Base-by-base conservation (phyloP, 2,113 vertebrate species). In the Drymodes brunneopygia region DNA sequence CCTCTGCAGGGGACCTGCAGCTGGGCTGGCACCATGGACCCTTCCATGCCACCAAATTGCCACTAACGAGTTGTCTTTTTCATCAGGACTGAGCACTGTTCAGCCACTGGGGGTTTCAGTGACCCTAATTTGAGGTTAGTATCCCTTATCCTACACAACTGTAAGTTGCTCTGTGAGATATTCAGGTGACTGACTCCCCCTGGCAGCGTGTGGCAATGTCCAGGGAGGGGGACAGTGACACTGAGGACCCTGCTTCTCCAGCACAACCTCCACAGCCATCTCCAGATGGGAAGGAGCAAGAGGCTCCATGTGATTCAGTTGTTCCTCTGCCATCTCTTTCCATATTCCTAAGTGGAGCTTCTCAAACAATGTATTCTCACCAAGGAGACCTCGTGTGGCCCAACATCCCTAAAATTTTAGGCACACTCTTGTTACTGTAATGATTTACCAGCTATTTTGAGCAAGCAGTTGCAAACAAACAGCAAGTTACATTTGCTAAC, bases 321-420 rank as follows among this genome's bases (percentile, higher is more conserved):
- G 36, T 36, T 93, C 70, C 66, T 69, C 25, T 69, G 45, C 45
- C 54, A 50, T 67, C 36, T 80, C 62, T 18, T 70, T 92, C 88
- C 75, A 86, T 88, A 82, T 86, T 90, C 95, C 47, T 80, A 27
- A 93, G 25, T 65, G 50, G 85, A 66, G 31, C n/a, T 61, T 80
- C 31, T 81, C 82, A 86, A 72, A 42, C 2, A 1, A 60, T 45
- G 62, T 35, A 48, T 90, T 94, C 95, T 82, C 82, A 69, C 62
- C 45, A 40, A 53, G 28, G 20, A 92, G 62, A 77, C 45, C 65
- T 89, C 2, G 2, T 16, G 25, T 18, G 33, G 64, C 54, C 67
- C 61, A 64, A 48, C 47, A 54, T 15, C 70, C 27, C 56, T 27
- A 29, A 28, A 56, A 92, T 47, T 35, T 86, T 15, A 48, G 42